Conservation (phyloP, 2,113 vertebrate species). For the Apeltes quadracus region DNA sequence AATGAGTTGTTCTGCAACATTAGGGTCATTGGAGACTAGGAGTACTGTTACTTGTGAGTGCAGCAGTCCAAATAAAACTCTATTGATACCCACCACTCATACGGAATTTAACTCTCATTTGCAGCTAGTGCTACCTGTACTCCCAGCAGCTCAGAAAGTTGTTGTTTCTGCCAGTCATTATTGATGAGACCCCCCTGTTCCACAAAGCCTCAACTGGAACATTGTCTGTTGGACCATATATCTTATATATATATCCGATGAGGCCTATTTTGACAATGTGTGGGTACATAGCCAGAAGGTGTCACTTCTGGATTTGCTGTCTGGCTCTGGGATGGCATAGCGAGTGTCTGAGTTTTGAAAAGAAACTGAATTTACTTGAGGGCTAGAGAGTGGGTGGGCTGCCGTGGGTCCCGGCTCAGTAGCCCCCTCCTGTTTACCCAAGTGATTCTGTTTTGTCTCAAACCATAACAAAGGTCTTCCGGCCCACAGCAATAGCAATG, state of each 20-base stretch:
- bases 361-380: no score
- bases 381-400: neutral
- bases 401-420: neutral
- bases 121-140: neutral
- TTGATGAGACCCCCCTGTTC: conserved; percentile 13
- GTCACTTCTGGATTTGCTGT: neutral
- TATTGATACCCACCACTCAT: neutral
- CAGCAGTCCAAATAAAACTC: neutral
- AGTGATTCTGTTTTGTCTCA: neutral
- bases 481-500: neutral
- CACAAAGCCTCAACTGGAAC: conserved; percentile 11
- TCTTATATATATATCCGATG: neutral
- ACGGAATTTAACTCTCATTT: neutral
- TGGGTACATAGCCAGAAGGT: neutral
- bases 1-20: neutral
- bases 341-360: no score
- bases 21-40: neutral
- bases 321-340: neutral
- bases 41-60: neutral
- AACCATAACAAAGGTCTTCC: neutral
- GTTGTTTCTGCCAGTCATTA: neutral
- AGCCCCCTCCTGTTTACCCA: neutral
- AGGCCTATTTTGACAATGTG: neutral
- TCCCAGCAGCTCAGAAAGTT: neutral
- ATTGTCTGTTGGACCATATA: conserved; percentile 1